Base-by-base conservation (phyloP, 1,140 invertebrate species). In the Diprion similis region DNA sequence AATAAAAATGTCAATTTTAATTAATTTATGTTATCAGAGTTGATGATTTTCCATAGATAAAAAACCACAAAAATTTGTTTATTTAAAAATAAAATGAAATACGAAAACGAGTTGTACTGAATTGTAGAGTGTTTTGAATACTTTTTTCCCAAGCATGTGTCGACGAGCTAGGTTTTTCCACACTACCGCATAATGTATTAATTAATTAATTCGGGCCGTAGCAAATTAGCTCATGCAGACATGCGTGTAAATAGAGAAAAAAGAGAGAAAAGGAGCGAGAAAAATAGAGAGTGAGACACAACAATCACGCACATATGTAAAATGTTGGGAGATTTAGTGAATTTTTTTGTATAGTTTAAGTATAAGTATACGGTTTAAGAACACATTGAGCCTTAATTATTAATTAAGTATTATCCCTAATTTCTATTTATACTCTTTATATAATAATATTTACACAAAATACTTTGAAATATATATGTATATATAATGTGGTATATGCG, bases 371-470 rank as follows among this genome's bases (percentile, higher is more conserved):
- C 37, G 18, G 11, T 68, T 19, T 68, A 45, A 68, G 66, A 68
- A 68, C 66, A 68, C 66, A 68, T 68, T 68, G 66, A 68, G 66
- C 37, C 37, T 68, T 68, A 68, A 18, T 68, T 68, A n/a, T 59
- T 59, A 37, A 17, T 68, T 68, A 68, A 68, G 66, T 68, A 68
- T 37, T 4, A 37, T 37, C 66, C 66, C 18, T 68, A 68, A 18
- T 17, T 45, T 13, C 18, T 64, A 64, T 15, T 64, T 64, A 64
- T 17, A 64, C 17, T 64, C 13, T 37, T 37, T 37, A 37, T 6
- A 6, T 37, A 59, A 13, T 59, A 59, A 15, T 68, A 68, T 68
- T 68, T 68, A 68, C 66, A 68, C 66, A 15, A 68, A 68, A 68
- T 68, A 68, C 66, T 68, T 68, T 18, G 66, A 17, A 18, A 68